phyloP scores from a whole-genome alignment of 2,113 vertebrate genomes.

The Sinocyclocheilus rhinocerous region DNA sequence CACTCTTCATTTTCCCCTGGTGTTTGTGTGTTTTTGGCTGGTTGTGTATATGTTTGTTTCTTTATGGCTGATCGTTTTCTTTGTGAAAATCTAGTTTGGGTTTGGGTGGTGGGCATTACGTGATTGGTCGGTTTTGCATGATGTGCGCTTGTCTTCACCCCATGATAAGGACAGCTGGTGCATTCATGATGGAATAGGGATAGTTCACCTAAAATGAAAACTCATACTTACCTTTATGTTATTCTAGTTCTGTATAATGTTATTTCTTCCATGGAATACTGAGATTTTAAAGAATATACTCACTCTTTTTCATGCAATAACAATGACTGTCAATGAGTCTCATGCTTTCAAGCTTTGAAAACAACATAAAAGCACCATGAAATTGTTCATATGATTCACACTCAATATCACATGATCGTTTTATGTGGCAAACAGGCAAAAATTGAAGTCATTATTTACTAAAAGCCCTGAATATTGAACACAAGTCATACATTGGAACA shows the following conservation, averaged over 20 bases:
- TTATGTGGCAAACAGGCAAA: neutral
- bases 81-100: constrained; percentile 43
- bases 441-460: neutral
- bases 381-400: neutral
- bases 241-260: neutral
- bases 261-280: neutral
- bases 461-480: neutral
- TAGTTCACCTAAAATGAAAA: neutral
- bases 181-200: constrained; percentile 10
- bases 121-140: constrained; percentile 52
- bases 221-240: neutral
- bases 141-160: constrained; percentile 34
- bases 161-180: constrained; percentile 29
- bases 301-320: neutral
- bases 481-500: neutral
- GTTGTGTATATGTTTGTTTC: constrained; percentile 48
- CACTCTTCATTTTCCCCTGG: constrained; percentile 12
- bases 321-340: neutral
- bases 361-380: neutral
- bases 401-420: neutral
- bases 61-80: constrained; percentile 18
- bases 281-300: neutral
- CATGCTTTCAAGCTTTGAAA: neutral
- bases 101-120: neutral
- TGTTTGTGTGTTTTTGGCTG: constrained; percentile 36